phyloP scores from a whole-genome alignment of 2,113 vertebrate species.

The Callipepla squamata region DNA sequence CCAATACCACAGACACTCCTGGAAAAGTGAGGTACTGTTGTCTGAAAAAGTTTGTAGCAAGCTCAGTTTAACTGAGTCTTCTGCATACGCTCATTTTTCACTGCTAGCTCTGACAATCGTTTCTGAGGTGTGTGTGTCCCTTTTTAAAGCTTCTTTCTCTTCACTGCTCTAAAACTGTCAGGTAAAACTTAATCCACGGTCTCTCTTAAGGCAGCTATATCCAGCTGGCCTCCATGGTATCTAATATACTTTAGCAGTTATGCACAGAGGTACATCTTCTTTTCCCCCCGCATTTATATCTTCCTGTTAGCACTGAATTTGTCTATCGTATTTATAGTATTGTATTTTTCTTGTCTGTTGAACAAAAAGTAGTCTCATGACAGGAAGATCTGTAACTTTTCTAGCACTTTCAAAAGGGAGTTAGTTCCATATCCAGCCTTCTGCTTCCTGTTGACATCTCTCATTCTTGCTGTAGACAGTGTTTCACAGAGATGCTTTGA shows the following conservation, averaged over 20 bases:
- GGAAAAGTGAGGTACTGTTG: neutral
- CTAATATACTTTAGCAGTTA: conserved; percentile 4
- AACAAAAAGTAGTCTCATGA: neutral
- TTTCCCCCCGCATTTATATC: neutral
- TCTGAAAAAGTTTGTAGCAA: neutral
- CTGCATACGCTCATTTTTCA: neutral
- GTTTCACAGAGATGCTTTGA: neutral
- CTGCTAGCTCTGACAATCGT: neutral
- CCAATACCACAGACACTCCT: neutral
- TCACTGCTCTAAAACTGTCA: neutral
- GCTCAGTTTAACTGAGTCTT: neutral
- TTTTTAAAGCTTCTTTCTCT: conserved; percentile 7
- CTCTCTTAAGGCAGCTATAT: neutral
- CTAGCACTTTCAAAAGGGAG: neutral
- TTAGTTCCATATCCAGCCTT: neutral
- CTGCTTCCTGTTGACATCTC: neutral
- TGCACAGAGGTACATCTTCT: neutral
- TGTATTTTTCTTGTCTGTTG: neutral
- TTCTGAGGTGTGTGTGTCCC: neutral
- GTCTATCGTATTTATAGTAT: neutral
- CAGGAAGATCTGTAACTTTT: neutral
- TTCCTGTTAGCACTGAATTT: conserved; percentile 4
- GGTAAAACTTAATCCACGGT: conserved; percentile 15
- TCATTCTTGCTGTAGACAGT: neutral
- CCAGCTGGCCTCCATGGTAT: neutral